Conservation (phyloP, 2,797 vertebrate genomes). For the Acropternis orthonyx region DNA sequence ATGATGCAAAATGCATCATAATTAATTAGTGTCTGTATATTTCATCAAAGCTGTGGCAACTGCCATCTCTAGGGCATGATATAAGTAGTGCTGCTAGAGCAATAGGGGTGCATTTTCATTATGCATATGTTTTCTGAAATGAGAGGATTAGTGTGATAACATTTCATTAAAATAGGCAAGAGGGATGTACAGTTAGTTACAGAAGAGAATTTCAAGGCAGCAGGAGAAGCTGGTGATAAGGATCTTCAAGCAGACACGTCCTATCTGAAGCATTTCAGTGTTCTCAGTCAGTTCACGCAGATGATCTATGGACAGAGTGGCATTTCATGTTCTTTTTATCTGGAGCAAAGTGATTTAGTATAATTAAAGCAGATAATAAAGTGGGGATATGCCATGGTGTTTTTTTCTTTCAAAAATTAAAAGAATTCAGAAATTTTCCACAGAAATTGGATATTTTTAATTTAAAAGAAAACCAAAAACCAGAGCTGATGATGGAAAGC, state of each 20-base stretch:
- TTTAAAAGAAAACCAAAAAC: not conserved
- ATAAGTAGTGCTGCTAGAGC: not conserved
- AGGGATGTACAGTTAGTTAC: not conserved
- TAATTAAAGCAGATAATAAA: conserved; percentile 9
- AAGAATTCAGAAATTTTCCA: not conserved
- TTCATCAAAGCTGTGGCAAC: not conserved
- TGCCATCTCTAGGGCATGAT: not conserved
- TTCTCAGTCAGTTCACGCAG: not conserved
- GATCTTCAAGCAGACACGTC: not conserved
- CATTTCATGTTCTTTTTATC: not conserved
- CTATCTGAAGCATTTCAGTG: not conserved
- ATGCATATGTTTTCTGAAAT: conserved; percentile 43
- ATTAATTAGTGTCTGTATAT: conserved; percentile 10
- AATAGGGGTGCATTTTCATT: conserved; percentile 12
- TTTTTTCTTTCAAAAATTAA: not conserved
- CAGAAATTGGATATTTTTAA: not conserved
- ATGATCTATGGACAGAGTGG: not conserved
- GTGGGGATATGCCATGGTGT: not conserved
- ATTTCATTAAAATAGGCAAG: conserved; percentile 15
- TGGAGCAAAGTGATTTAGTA: not conserved
- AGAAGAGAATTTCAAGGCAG: not conserved
- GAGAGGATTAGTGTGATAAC: not conserved
- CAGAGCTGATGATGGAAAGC: not conserved
- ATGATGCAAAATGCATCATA: not conserved
- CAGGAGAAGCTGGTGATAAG: not conserved